phyloP scores from a whole-genome alignment of 1,140 invertebrate genomes.

The Portunus trituberculatus region DNA sequence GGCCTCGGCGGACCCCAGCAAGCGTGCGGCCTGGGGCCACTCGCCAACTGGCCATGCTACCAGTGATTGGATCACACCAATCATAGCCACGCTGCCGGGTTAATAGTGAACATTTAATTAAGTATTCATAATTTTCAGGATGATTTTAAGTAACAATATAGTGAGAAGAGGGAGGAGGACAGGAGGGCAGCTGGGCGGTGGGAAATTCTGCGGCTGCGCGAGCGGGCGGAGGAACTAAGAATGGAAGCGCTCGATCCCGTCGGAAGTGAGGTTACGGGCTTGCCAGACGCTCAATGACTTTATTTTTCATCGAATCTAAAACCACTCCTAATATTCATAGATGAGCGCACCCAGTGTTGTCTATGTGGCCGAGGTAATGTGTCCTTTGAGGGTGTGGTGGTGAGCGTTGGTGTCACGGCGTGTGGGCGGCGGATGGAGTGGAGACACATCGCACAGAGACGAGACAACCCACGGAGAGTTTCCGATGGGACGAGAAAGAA shows the following conservation, averaged over 20 bases:
- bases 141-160: neutral
- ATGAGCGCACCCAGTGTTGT: neutral
- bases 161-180: neutral
- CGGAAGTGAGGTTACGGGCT: slow-evolving; percentile 61
- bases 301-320: neutral
- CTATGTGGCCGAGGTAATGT: neutral
- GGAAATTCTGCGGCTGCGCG: slow-evolving; percentile 21
- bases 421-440: neutral
- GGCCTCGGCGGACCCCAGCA: slow-evolving; percentile 25
- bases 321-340: neutral
- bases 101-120: neutral
- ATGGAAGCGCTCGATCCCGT: slow-evolving; percentile 70
- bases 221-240: slow-evolving; percentile 60
- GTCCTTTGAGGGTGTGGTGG: neutral
- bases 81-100: neutral
- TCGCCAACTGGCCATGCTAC: neutral
- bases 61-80: neutral
- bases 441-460: slow-evolving; percentile 8
- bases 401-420: neutral
- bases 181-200: neutral
- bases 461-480: slow-evolving; percentile 40
- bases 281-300: slow-evolving; percentile 59
- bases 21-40: neutral
- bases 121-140: neutral
- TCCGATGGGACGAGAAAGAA: slow-evolving; percentile 64